Base-by-base conservation (phyloP, 2,113 vertebrate genomes). In the Romanogobio albipinnatus region DNA sequence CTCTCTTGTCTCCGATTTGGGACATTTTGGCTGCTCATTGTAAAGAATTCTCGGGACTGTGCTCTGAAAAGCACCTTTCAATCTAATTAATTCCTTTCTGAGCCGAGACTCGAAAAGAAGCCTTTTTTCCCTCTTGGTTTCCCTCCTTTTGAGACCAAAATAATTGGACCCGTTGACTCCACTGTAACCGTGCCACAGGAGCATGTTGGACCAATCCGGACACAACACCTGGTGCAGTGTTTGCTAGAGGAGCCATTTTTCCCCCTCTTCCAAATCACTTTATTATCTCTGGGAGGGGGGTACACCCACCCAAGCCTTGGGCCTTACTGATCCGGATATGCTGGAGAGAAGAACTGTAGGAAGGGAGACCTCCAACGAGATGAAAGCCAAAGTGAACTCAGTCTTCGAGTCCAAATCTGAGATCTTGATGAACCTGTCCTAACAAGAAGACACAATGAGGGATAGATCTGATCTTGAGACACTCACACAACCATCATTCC, bases 11-110 rank as follows among this genome's bases (percentile, higher is more conserved):
- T 84, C 85, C 39, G 68, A 81, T 89, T 89, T 82, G 74, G 81
- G 84, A 88, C 24, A 56, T 36, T 81, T 26, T 56, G 87, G 77
- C 78, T 87, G 81, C 78, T 88, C 79, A 86, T 90, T 90, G 84
- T 84, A 66, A 84, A 84, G 43, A 87, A 83, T 89, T 89, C 88
- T 90, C 73, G 59, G 84, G 83, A 87, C 86, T 87, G 76, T 77
- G 62, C 26, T 58, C 87, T 88, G 87, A 91, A 89, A 88, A 89
- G 86, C 87, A 91, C 86, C 89, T 90, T 89, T 91, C 86, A 86
- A 77, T 88, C 87, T 77, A 89, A 89, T 89, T 86, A 82, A 91
- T 87, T 89, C 87, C 87, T 84, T 88, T 90, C 86, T 85, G 86
- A 85, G 82, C 87, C 81, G 11, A 77, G 43, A 77, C 58, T 76